Evolutionary conservation across 2,113 vertebrate genomes (phyloP), one percentile per base, ranked within the genome.

Genomic region (Phaetusa simplex): DNA sequence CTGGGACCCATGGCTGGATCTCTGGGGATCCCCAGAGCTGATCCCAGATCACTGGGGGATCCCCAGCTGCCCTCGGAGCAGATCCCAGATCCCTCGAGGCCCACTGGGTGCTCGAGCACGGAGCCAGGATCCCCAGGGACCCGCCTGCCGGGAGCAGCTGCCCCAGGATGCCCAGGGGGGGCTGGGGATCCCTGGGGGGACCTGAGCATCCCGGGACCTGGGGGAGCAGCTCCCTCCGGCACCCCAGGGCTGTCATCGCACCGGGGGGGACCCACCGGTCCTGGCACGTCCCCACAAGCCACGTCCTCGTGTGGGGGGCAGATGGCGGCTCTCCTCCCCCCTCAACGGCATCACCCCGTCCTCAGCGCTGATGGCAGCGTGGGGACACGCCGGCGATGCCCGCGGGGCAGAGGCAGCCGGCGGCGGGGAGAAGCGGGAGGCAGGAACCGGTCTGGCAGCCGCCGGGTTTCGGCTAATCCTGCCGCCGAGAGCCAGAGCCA

Each of bases 401-500:
- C 10, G 16, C 6, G 13, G 73, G 64, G 43, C 62, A 47, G 58
- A n/a, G 27, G 32, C 21, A 26, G 52, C n/a, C 19, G 16, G 18
- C 22, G 19, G 21, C 13, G n/a, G 67, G 38, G 45, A 49, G 56
- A 59, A 42, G 65, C 43, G 24, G 42, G 77, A 40, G 14, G n/a
- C 34, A 72, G 85, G 90, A 98, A 98, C 97, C 96, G 96, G 97
- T 98, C 96, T 77, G 87, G 84, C 95, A 93, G 97, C 97, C 95
- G 79, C 69, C 9, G 6, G 88, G 49, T 72, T 72, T 71, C 69
- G 45, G 47, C 17, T 50, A 26, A 70, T 50, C 67, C 50, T 91
- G 2, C 29, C 1, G 3, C 40, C 29, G 23, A 56, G 71, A 72
- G 29, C 27, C 34, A 3, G 8, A 36, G 42, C 50, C 59, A 8